These are phyloP conservation scores for Polylopha cassiicola DNA, from an alignment of 2,888 invertebrate genomes.

Conservation along the genomic window DNA sequence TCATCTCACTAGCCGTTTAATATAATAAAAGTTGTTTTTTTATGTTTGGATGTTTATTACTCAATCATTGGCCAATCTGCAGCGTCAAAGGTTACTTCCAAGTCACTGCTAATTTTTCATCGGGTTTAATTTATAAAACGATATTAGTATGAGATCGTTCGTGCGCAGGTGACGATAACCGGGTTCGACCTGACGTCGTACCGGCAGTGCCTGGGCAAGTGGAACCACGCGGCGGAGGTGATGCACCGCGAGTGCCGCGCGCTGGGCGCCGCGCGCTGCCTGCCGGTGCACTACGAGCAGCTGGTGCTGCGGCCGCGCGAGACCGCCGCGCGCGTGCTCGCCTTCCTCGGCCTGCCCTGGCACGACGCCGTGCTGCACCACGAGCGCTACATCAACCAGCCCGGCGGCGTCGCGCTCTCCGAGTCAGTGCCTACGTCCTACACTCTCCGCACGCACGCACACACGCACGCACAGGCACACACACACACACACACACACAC, in stretches of 20 bases:
- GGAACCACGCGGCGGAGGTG: slow-evolving; percentile 96
- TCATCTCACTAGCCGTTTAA: too few species aligned
- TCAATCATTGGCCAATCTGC: too few species aligned
- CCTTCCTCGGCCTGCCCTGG: slow-evolving; percentile 95
- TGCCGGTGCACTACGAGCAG: slow-evolving; percentile 97
- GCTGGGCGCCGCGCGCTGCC: slow-evolving; percentile 85
- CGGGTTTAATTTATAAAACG: too few species aligned
- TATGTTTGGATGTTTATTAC: too few species aligned
- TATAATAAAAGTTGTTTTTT: too few species aligned
- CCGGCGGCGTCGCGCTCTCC: slow-evolving; percentile 94
- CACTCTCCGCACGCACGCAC: slow-evolving; percentile 23
- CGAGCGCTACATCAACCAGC: slow-evolving; percentile 97
- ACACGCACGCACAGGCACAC: too few species aligned
- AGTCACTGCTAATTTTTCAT: too few species aligned
- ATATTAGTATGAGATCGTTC: not conserved
- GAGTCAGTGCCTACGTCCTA: slow-evolving; percentile 82
- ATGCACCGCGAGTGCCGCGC: slow-evolving; percentile 96
- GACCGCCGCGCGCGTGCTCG: slow-evolving; percentile 91
- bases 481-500: too few species aligned
- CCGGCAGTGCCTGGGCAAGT: slow-evolving; percentile 95
- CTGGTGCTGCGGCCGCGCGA: slow-evolving; percentile 94
- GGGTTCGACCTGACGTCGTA: slow-evolving; percentile 97
- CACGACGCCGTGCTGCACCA: slow-evolving; percentile 97
- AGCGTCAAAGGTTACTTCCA: too few species aligned
- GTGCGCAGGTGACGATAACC: slow-evolving; percentile 79